Conservation (phyloP, 1,140 invertebrate genomes). For the Daktulosphaira vitifoliae region DNA sequence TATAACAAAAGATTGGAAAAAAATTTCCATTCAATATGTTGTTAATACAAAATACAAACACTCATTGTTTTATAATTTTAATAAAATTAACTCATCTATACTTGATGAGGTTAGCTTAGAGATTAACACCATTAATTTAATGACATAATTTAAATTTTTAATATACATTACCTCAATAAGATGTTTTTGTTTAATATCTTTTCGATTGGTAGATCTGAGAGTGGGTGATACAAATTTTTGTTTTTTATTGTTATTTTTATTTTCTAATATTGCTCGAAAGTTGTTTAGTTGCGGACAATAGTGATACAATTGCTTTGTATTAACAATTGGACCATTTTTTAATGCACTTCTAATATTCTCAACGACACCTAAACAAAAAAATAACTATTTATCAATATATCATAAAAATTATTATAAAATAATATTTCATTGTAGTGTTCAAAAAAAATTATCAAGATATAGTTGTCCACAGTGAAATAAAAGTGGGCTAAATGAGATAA, state of each 20-base stretch:
- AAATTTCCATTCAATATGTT: too few relatives aligned
- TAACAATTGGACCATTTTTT: not conserved
- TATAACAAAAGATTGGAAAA: too few relatives aligned
- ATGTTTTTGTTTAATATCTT: slow-evolving; percentile 4
- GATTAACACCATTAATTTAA: not conserved
- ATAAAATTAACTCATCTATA: too few relatives aligned
- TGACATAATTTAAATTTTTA: not conserved
- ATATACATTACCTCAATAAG: slow-evolving; percentile 1
- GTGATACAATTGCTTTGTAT: slow-evolving; percentile 10
- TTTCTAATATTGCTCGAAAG: slow-evolving; percentile 2
- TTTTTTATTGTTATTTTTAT: slow-evolving; percentile 19
- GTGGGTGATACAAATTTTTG: slow-evolving; percentile 8
- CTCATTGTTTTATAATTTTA: too few relatives aligned
- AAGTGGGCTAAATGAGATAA: too few relatives aligned
- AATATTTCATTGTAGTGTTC: too few relatives aligned
- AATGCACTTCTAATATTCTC: not conserved
- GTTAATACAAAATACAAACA: too few relatives aligned
- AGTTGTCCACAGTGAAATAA: too few relatives aligned
- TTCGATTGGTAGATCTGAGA: not conserved
- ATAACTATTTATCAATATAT: too few relatives aligned
- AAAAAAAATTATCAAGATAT: too few relatives aligned
- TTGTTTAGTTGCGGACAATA: slow-evolving; percentile 24
- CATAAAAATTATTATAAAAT: too few relatives aligned
- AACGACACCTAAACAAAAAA: not conserved
- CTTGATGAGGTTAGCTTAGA: too few relatives aligned